Evolutionary conservation across 2,888 invertebrate genomes (phyloP).

Genomic region (Dione juno): DNA sequence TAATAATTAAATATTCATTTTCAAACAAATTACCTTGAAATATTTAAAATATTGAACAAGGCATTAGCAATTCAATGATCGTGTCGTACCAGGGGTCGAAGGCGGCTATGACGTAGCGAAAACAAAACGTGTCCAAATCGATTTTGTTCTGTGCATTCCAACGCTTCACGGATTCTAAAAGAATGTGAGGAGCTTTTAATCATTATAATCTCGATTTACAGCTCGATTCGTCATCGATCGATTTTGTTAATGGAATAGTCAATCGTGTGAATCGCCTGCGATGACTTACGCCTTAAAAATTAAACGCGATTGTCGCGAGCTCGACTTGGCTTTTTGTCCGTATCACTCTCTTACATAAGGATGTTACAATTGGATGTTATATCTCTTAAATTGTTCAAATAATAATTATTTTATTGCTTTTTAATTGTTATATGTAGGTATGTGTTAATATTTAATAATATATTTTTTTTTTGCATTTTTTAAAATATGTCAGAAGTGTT

Average conservation of each 20-base stretch:
- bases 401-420: not conserved
- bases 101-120: conserved; percentile 81
- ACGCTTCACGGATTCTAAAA: conserved; percentile 75
- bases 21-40: conserved; percentile 1
- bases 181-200: conserved; percentile 76
- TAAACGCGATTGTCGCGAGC: conserved; percentile 29
- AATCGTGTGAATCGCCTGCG: conserved; percentile 73
- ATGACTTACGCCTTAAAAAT: conserved; percentile 52
- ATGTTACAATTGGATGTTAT: too few species aligned
- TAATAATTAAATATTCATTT: not conserved
- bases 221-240: conserved; percentile 81
- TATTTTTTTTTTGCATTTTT: too few species aligned
- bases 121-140: conserved; percentile 80
- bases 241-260: conserved; percentile 80
- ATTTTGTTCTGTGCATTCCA: conserved; percentile 79
- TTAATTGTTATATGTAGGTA: conserved; percentile 2
- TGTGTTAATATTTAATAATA: not conserved
- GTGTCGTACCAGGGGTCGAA: conserved; percentile 52
- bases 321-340: not conserved
- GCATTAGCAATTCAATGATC: conserved; percentile 20
- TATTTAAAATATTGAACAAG: conserved; percentile 4
- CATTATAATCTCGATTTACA: conserved; percentile 81
- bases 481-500: too few species aligned
- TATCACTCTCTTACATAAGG: not conserved
- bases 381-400: not conserved